phyloP scores from a whole-genome alignment of 2,888 invertebrate species.

The Agrochola macilenta region DNA sequence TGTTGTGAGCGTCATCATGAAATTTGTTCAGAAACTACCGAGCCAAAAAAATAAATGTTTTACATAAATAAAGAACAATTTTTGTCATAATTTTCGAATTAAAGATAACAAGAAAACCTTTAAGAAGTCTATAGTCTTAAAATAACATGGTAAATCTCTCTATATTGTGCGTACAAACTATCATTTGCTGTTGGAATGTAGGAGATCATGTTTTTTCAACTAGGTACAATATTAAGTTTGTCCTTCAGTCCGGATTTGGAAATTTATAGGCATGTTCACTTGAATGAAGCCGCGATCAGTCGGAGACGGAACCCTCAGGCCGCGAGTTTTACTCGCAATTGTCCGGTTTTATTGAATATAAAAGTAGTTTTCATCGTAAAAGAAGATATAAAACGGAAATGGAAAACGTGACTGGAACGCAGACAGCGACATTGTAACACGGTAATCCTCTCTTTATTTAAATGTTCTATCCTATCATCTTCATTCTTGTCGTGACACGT shows the following conservation, averaged over 20 bases:
- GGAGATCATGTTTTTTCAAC: neutral
- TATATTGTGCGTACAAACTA: neutral
- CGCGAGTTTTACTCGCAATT: neutral
- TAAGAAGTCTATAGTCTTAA: neutral
- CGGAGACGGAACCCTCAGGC: neutral
- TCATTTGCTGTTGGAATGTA: neutral
- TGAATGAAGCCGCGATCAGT: neutral
- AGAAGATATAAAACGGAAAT: slow-evolving; percentile 41
- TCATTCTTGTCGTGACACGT: too few relatives aligned
- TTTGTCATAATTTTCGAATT: too few relatives aligned
- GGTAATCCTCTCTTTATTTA: neutral
- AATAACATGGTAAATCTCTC: neutral
- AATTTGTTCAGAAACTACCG: too few relatives aligned
- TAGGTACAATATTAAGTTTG: neutral
- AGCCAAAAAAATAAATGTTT: too few relatives aligned
- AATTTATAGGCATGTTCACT: neutral
- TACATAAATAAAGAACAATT: too few relatives aligned
- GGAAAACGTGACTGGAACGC: slow-evolving; percentile 40
- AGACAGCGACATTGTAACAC: neutral
- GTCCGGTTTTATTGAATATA: slow-evolving; percentile 12
- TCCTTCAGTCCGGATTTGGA: neutral
- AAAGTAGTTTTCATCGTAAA: slow-evolving; percentile 22
- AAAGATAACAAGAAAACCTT: neutral
- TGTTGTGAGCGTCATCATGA: too few relatives aligned
- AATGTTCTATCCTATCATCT: neutral